Evolutionary conservation across 1,140 invertebrate species (phyloP).

Genomic region (Lepidurus couesii): DNA sequence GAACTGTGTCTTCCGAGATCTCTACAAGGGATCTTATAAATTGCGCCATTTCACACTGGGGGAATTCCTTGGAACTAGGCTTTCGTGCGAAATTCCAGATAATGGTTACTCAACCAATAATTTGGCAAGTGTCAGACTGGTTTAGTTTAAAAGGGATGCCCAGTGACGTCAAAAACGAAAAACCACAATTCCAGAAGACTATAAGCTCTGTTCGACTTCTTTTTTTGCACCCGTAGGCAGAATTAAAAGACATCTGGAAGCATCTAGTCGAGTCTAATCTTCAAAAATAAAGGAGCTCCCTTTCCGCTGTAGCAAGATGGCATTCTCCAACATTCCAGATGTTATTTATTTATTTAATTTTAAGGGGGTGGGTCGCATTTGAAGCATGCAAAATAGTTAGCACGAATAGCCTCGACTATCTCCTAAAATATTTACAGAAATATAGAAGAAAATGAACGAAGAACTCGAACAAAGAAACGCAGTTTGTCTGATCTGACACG

Average conservation of each 20-base stretch:
- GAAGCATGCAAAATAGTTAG: no score
- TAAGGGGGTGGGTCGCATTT: no score
- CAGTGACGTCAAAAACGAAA: not conserved
- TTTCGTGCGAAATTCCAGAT: not conserved
- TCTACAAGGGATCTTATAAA: not conserved
- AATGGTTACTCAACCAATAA: not conserved
- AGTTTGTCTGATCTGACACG: not conserved
- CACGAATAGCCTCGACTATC: no score
- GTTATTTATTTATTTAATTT: not conserved
- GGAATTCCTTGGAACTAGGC: not conserved
- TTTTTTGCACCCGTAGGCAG: not conserved
- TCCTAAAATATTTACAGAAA: no score
- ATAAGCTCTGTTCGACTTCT: no score
- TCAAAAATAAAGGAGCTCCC: not conserved
- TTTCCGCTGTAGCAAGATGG: not conserved
- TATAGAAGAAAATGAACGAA: not conserved
- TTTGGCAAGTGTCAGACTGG: not conserved
- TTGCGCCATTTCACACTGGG: not conserved
- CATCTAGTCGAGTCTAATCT: not conserved
- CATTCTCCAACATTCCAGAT: not conserved
- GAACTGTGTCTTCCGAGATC: not conserved
- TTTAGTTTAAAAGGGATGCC: not conserved
- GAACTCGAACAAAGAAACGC: not conserved
- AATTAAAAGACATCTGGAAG: not conserved
- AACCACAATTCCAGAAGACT: not conserved